These are phyloP conservation scores for Allolobophora icterica DNA, from an alignment of 2,888 invertebrate genomes.

Conservation along the genomic window DNA sequence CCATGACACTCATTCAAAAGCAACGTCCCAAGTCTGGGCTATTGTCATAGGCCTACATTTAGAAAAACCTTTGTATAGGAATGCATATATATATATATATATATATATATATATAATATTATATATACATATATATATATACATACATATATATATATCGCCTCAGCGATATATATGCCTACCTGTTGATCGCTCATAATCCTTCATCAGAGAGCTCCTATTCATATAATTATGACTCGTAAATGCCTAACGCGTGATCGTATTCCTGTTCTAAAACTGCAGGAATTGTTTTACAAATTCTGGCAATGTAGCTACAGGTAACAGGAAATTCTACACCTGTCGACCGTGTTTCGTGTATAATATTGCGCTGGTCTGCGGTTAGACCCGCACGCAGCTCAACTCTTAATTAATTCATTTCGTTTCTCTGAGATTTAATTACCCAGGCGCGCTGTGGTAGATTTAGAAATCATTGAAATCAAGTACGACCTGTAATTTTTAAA, in stretches of 20 bases:
- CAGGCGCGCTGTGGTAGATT: not conserved
- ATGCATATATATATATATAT: no score
- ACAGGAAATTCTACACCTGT: not conserved
- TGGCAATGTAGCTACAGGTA: not conserved
- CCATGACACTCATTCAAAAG: not conserved
- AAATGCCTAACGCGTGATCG: not conserved
- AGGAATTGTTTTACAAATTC: not conserved
- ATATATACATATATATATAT: no score
- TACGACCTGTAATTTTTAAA: no score
- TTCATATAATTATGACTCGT: not conserved
- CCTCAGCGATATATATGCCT: no score
- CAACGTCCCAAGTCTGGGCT: not conserved
- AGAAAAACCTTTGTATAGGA: not conserved
- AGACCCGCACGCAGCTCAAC: not conserved
- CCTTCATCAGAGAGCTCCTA: not conserved
- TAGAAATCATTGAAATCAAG: no score
- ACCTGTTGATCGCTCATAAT: no score
- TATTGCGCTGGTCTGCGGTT: not conserved
- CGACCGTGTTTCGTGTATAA: not conserved
- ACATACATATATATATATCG: no score
- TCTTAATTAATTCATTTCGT: not conserved
- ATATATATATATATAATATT: no score
- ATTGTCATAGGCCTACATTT: not conserved
- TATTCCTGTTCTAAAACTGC: not conserved
- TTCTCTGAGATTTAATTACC: not conserved